Evolutionary conservation across 2,888 invertebrate genomes (phyloP).

Genomic region (Ommatoiulus sabulosus): DNA sequence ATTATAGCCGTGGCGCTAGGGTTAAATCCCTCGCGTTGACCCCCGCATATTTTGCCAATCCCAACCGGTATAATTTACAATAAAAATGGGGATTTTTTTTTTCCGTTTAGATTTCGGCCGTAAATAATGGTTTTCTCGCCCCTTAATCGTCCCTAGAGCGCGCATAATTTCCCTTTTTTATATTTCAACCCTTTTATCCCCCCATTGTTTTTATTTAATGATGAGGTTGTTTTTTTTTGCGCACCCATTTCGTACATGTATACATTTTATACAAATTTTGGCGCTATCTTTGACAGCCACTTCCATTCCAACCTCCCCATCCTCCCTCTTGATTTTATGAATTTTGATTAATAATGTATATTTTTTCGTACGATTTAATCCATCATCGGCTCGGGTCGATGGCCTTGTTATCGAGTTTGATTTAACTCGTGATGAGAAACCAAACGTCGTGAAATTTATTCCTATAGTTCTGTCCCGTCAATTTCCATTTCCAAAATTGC

Average conservation of each 20-base stretch:
- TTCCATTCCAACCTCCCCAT: no score
- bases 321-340: background rate
- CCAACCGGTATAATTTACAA: constrained; percentile 18
- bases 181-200: background rate
- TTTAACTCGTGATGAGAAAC: no score
- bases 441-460: no score
- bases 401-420: no score
- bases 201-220: constrained; percentile 26
- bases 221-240: background rate
- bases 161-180: constrained; percentile 7
- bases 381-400: background rate
- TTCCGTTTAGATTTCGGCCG: background rate
- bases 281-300: background rate
- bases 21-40: constrained; percentile 31
- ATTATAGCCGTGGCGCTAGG: background rate
- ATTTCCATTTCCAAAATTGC: no score
- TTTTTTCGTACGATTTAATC: background rate
- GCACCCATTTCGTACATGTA: background rate
- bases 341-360: constrained; percentile 34
- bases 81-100: background rate
- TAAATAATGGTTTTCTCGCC: background rate
- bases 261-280: constrained; percentile 34
- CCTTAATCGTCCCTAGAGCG: background rate
- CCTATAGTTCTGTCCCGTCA: no score
- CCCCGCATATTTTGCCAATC: constrained; percentile 14